Conservation (phyloP, 1,140 invertebrate species). For the fruit fly (Drosophila melanogaster) region Release_6_plus_ISO1_MT NT_033777.3:6885501-6886000, state of each 20-base stretch:
- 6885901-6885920: slow-evolving; percentile 71
- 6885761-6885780: slow-evolving; percentile 9
- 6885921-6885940: slow-evolving; percentile 74
- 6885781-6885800: slow-evolving; percentile 11
- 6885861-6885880: slow-evolving; percentile 78
- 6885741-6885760: slow-evolving; percentile 10
- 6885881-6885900: slow-evolving; percentile 75
- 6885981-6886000: slow-evolving; percentile 23
- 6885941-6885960: slow-evolving; percentile 72
- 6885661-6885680: slow-evolving; percentile 34
- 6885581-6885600: slow-evolving; percentile 32
- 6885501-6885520: slow-evolving; percentile 73
- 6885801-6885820: slow-evolving; percentile 4
- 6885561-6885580: slow-evolving; percentile 23
- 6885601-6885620: slow-evolving; percentile 21
- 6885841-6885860: slow-evolving; percentile 76
- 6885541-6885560: slow-evolving; percentile 63
- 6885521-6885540: slow-evolving; percentile 67
- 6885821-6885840: slow-evolving; percentile 43
- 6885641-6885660: slow-evolving; percentile 21
- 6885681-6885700: slow-evolving; percentile 44
- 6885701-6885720: not conserved
- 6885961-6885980: slow-evolving; percentile 45
- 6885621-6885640: slow-evolving; percentile 23
- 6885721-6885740: slow-evolving; percentile 5